A percentile compares a stretch with the other conserved stretches of the same genome.
phyloP scores from a whole-genome alignment of 2,113 vertebrate genomes.

The Silurus meridionalis region DNA sequence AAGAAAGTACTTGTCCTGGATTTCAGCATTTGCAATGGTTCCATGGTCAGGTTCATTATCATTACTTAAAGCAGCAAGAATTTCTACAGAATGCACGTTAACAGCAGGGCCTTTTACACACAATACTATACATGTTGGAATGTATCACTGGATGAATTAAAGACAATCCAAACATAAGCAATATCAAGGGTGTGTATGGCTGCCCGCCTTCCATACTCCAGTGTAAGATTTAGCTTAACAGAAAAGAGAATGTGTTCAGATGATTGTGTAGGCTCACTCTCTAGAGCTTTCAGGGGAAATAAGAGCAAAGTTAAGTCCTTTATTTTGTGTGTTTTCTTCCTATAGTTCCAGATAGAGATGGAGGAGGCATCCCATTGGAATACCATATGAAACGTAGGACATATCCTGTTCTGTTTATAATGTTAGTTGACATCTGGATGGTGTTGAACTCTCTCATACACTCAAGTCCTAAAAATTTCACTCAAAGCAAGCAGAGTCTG shows the following conservation, averaged over 20 bases:
- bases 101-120: slow-evolving; percentile 42
- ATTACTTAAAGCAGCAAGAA: slow-evolving; percentile 47
- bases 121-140: slow-evolving; percentile 42
- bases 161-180: slow-evolving; percentile 21
- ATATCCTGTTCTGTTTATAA: slow-evolving; percentile 32
- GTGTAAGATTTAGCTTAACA: slow-evolving; percentile 29
- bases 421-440: background rate
- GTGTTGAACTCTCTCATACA: background rate
- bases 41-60: slow-evolving; percentile 12
- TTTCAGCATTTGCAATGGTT: slow-evolving; percentile 19
- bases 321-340: slow-evolving; percentile 28
- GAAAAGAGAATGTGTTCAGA: slow-evolving; percentile 25
- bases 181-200: slow-evolving; percentile 28
- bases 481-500: background rate
- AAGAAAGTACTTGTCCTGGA: slow-evolving; percentile 11
- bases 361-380: slow-evolving; percentile 17
- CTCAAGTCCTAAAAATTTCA: background rate
- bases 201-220: slow-evolving; percentile 30
- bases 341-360: slow-evolving; percentile 20
- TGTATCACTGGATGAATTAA: slow-evolving; percentile 30
- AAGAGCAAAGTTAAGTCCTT: slow-evolving; percentile 31
- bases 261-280: slow-evolving; percentile 34
- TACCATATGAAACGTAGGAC: slow-evolving; percentile 5
- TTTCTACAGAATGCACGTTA: slow-evolving; percentile 39
- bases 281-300: slow-evolving; percentile 15